Evolutionary conservation across 2,113 vertebrate species (phyloP), one percentile per base, ranked within the genome.

Genomic region (Cardinalis cardinalis): DNA sequence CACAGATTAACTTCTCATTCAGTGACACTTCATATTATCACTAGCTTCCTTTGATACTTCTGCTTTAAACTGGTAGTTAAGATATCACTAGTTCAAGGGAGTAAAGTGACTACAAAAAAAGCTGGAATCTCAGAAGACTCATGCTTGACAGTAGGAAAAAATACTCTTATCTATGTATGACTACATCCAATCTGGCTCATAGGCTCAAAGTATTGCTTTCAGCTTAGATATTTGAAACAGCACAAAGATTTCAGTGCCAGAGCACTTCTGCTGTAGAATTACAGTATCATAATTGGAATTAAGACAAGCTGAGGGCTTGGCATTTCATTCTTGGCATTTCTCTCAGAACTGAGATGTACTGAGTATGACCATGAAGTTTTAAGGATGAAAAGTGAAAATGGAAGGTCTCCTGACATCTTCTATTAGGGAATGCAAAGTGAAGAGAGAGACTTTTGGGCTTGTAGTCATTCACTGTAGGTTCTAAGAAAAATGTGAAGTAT

Each of bases 1-100:
- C 84, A 82, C 6, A 84, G 92, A 90, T 87, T 92, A 94, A 84
- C 90, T 95, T 87, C 70, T 94, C 81, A 88, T 90, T 91, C 38
- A 18, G 63, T 76, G 87, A 78, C 87, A 89, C 66, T 79, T 90
- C 43, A 29, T 44, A 79, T 63, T 87, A 87, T 89, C 90, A 75
- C 59, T 90, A 81, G 48, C 48, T 92, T 90, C 90, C 88, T 95
- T 95, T 92, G 74, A 92, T 84, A 87, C 16, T 48, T 25, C 21
- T 76, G 59, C 77, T 89, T 92, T 84, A 94, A 84, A 93, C 70
- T 84, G 71, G 71, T 89, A 92, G 89, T 93, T 87, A 89, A 93
- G 90, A 84, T 87, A 95, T 55, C 84, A 52, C 19, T 69, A 3
- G 24, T 92, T 92, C 92, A 89, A 79, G 64, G 63, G 43, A 82